These are phyloP conservation scores for Hoplias malabaricus DNA, from an alignment of 2,113 vertebrate species.

Conservation along the genomic window DNA sequence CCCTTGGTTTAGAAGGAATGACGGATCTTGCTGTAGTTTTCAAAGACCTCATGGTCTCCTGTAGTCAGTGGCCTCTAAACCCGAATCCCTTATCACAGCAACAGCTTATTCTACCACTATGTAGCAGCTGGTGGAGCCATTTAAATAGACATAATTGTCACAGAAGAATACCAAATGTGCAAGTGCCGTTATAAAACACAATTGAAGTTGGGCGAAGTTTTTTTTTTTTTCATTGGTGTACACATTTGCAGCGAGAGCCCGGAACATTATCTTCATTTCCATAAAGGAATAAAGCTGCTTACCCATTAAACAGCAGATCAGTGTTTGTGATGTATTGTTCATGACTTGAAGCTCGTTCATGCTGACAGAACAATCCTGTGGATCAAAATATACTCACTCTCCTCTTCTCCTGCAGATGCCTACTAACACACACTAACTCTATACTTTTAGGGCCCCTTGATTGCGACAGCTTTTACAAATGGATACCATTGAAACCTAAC, in stretches of 20 bases:
- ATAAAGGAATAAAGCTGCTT: too few relatives aligned
- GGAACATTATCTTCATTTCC: too few relatives aligned
- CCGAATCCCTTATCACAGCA: not conserved
- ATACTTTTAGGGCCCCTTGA: slow-evolving; percentile 99
- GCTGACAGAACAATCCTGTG: slow-evolving; percentile 78
- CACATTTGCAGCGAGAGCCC: too few relatives aligned
- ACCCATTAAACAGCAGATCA: not conserved
- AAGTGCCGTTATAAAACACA: too few relatives aligned
- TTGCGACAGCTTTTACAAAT: slow-evolving; percentile 99
- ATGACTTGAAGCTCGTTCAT: slow-evolving; percentile 73
- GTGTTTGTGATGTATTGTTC: not conserved
- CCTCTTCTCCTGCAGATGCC: slow-evolving; percentile 71
- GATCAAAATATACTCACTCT: slow-evolving; percentile 75
- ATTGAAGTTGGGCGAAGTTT: too few relatives aligned
- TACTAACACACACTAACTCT: slow-evolving; percentile 96
- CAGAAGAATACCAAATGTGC: too few relatives aligned
- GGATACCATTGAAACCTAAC: slow-evolving; percentile 98
- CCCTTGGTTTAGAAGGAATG: too few relatives aligned
- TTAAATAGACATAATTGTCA: too few relatives aligned
- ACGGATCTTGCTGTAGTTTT: not conserved
- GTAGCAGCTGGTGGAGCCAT: too few relatives aligned
- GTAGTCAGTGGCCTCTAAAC: not conserved
- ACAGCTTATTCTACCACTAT: not conserved
- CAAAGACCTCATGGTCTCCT: not conserved
- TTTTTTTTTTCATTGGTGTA: too few relatives aligned